phyloP scores from a whole-genome alignment of 2,888 invertebrate genomes.

The Saturnia pavonia region DNA sequence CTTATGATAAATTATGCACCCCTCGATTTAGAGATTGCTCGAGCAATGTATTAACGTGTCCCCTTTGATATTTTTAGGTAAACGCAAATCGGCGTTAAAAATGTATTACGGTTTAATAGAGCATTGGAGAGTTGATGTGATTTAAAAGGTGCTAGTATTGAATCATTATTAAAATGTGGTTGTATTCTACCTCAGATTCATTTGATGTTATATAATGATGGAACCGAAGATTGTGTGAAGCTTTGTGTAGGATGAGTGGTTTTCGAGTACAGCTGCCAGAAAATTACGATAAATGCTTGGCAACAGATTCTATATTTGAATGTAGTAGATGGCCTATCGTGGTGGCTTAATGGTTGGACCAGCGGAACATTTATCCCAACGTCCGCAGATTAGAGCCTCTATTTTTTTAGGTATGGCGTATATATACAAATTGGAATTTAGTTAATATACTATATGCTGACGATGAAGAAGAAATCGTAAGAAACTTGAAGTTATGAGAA shows the following conservation, averaged over 20 bases:
- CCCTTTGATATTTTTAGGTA: conserved; percentile 65
- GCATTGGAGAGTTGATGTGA: conserved; percentile 5
- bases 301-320: neutral
- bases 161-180: neutral
- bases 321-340: neutral
- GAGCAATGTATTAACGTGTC: conserved; percentile 68
- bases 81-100: conserved; percentile 63
- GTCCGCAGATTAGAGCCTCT: too few relatives aligned
- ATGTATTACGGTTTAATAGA: conserved; percentile 23
- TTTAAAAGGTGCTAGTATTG: neutral
- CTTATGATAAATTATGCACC: conserved; percentile 78
- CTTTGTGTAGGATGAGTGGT: neutral
- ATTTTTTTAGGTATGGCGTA: too few relatives aligned
- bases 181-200: neutral
- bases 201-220: neutral
- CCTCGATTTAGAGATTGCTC: conserved; percentile 72
- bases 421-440: too few relatives aligned
- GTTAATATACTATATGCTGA: too few relatives aligned
- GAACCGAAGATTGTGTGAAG: neutral
- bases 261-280: too few relatives aligned
- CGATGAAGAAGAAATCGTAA: too few relatives aligned
- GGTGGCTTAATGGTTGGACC: too few relatives aligned
- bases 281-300: neutral
- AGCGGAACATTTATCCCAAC: too few relatives aligned
- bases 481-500: too few relatives aligned